A percentile compares a stretch with the other conserved stretches of the same genome.
These are phyloP conservation scores for Aporophyla lueneburgensis DNA, from an alignment of 2,888 invertebrate species.

Conservation along the genomic window DNA sequence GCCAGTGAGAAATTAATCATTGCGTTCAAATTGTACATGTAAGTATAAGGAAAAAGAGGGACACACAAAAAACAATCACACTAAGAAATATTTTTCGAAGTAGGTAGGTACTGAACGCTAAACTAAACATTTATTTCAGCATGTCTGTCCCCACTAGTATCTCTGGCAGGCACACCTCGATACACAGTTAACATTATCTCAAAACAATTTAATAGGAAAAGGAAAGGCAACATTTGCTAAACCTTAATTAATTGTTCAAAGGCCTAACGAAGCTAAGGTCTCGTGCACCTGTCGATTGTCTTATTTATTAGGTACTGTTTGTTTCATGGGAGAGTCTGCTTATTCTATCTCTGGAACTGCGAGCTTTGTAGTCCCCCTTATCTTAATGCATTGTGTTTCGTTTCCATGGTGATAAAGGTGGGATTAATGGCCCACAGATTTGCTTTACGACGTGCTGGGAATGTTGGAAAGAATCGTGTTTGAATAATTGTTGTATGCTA, in stretches of 20 bases:
- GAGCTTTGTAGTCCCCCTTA: conserved; percentile 57
- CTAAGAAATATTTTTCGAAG: too few relatives aligned
- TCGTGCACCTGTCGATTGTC: conserved; percentile 77
- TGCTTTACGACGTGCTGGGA: conserved; percentile 35
- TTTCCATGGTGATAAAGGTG: conserved; percentile 58
- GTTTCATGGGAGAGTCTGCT: conserved; percentile 68
- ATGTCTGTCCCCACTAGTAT: conserved; percentile 36
- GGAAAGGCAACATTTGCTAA: conserved; percentile 68
- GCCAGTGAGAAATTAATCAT: too few relatives aligned
- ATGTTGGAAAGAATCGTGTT: conserved; percentile 21
- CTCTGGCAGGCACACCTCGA: conserved; percentile 42
- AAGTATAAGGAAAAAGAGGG: too few relatives aligned
- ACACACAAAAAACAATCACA: too few relatives aligned
- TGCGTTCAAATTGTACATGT: too few relatives aligned
- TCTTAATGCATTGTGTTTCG: conserved; percentile 64
- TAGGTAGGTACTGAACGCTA: too few relatives aligned
- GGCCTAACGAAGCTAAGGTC: conserved; percentile 76
- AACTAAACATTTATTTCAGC: not conserved
- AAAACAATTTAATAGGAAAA: conserved; percentile 66
- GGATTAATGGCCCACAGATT: conserved; percentile 52
- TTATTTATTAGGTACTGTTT: conserved; percentile 79
- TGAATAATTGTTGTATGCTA: not conserved
- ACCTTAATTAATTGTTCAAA: conserved; percentile 77
- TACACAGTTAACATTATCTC: conserved; percentile 57
- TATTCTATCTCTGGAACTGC: conserved; percentile 50